Base-by-base conservation (phyloP, 2,888 invertebrate species). In the Vandiemenella viatica region DNA sequence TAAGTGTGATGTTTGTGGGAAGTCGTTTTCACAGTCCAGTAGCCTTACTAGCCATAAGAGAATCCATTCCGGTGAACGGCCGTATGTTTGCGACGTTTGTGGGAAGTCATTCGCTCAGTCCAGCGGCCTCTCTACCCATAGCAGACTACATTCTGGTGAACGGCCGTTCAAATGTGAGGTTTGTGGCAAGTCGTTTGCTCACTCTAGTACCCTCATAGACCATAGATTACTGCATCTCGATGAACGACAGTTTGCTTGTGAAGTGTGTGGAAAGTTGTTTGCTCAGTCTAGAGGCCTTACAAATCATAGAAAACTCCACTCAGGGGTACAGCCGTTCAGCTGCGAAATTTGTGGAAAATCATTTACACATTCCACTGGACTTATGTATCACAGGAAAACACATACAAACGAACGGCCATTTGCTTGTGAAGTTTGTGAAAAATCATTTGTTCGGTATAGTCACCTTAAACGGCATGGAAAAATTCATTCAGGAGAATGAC, bases 341-440 rank as follows among this genome's bases (percentile, higher is more conserved):
- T 91, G 90, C 67, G 84, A 84, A 59, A 84, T 90, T 51, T 90
- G 90, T 65, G 89, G 88, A 22, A 90, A 90, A 68, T 83, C 85
- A 7, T 87, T 87, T 43, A 83, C n/a, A n/a, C n/a, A n/a, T n/a
- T n/a, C n/a, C n/a, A n/a, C n/a, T n/a, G n/a, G n/a, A n/a, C n/a
- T n/a, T n/a, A n/a, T n/a, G n/a, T n/a, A n/a, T n/a, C n/a, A n/a
- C n/a, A n/a, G n/a, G n/a, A n/a, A n/a, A n/a, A n/a, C n/a, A n/a
- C n/a, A n/a, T n/a, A n/a, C n/a, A n/a, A n/a, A n/a, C n/a, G n/a
- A n/a, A n/a, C n/a, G n/a, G n/a, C n/a, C n/a, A n/a, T n/a, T n/a
- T n/a, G n/a, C n/a, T n/a, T n/a, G n/a, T n/a, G n/a, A n/a, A n/a
- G n/a, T n/a, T n/a, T n/a, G n/a, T n/a, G n/a, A n/a, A n/a, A n/a